Evolutionary conservation across 2,888 invertebrate genomes (phyloP), one percentile per base, ranked within the genome.

Genomic region (Orgyia antiqua): DNA sequence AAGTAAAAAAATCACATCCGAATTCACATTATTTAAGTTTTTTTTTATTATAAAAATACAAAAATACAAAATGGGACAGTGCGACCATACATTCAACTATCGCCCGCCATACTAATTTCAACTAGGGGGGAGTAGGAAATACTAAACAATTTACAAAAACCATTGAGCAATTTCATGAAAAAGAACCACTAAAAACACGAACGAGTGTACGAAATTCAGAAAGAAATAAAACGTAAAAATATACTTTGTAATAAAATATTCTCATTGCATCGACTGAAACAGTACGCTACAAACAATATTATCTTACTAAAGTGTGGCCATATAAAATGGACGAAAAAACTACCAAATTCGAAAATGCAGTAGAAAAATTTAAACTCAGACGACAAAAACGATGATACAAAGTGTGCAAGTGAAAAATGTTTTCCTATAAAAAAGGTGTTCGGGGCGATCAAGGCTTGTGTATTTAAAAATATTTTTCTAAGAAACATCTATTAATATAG

Each of bases 31-130:
- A 68, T 76, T 73, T 73, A 68, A 75, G 66, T 67, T 70, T 72
- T 64, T 66, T 74, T 77, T 80, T 70, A 74, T 82, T 84, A 84
- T 84, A 84, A 84, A 84, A 84, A 84, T 84, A 84, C 80, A 84
- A 84, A 84, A 84, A 83, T 84, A 84, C 84, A 84, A 84, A 84
- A 84, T 76, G 84, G 84, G 83, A 84, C 82, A 82, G 78, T 77
- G 83, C 80, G 71, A 79, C 69, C 58, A 54, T 61, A 68, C 63
- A 71, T 59, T 67, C 77, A 76, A 74, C 67, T 75, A 68, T 68
- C 73, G 74, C 71, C 68, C 68, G 72, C 62, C 62, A 63, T 54
- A 57, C 50, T 46, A 55, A 49, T 62, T 57, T 64, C 66, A 67
- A 59, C 69, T 68, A 71, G 65, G 67, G 67, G 70, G 71, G n/a